Evolutionary conservation across 2,113 vertebrate genomes (phyloP), one percentile per base, ranked within the genome.

Genomic region (Opisthocomus hoazin): DNA sequence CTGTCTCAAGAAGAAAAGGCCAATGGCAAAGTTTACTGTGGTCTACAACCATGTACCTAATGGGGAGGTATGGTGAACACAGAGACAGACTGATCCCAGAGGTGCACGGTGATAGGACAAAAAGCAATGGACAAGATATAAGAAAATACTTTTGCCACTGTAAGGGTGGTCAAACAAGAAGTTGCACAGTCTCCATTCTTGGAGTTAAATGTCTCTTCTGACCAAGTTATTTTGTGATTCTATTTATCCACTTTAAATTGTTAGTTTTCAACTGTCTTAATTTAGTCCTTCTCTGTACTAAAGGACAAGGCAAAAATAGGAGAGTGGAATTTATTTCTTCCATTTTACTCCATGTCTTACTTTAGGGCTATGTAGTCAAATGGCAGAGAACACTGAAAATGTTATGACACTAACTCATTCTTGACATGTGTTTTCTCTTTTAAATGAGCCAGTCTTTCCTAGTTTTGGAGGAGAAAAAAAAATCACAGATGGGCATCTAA

Each of bases 401-500:
- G 61, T 78, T 92, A 51, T 69, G 76, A 93, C 65, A 86, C 75
- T 74, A 87, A 77, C 15, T 66, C 43, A 73, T 50, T 93, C 17
- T 51, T 81, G 88, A 93, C 58, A 83, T 23, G 79, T 80, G 77
- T 57, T 86, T 87, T 86, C 37, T 77, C 70, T 83, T 93, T 76
- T 88, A 84, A 82, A 85, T 95, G 90, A 96, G 78, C 41, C 30
- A 85, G 37, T 61, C 45, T 68, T 87, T 51, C 37, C 70, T 54
- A 71, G 21, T 83, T 88, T 56, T 53, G 53, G 32, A 39, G 54
- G 11, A 8, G 9, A 32, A 29, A 12, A 36, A 34, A 39, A 50
- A 53, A 32, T n/a, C 76, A 89, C 48, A 95, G 76, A 94, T 87
- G 81, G 77, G n/a, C 69, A 95, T 87, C 77, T 58, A 81, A 87